Evolutionary conservation across 2,113 vertebrate species (phyloP).

Genomic region (Gobius niger): DNA sequence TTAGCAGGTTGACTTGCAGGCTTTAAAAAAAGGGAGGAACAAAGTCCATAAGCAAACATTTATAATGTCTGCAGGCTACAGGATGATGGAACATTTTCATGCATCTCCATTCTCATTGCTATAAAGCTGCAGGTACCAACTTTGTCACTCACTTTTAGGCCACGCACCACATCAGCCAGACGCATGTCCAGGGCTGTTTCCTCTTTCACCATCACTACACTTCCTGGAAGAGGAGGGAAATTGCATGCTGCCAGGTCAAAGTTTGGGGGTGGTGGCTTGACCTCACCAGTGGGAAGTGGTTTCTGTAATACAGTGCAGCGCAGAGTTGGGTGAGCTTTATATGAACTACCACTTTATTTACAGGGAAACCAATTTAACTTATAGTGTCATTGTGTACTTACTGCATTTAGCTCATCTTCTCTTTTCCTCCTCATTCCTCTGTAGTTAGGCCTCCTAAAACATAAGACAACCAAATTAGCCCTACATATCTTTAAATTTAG

Average conservation of each 20-base stretch:
- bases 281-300: conserved; percentile 76
- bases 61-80: not conserved
- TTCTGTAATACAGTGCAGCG: conserved; percentile 66
- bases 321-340: not conserved
- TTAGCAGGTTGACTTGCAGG: conserved; percentile 46
- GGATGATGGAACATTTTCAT: no score
- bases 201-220: conserved; percentile 78
- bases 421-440: conserved; percentile 86
- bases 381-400: conserved; percentile 58
- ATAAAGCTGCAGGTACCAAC: conserved; percentile 53
- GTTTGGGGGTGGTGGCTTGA: conserved; percentile 87
- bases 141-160: conserved; percentile 85
- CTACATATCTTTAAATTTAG: no score
- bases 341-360: no score
- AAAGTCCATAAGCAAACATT: not conserved
- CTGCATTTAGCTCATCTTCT: conserved; percentile 87
- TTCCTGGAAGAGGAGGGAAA: conserved; percentile 95
- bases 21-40: conserved; percentile 30
- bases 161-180: conserved; percentile 91
- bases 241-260: conserved; percentile 93
- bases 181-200: conserved; percentile 87
- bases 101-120: no score
- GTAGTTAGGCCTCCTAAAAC: conserved; percentile 82
- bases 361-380: not conserved
- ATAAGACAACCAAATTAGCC: not conserved